Evolutionary conservation across 1,140 invertebrate genomes (phyloP), one percentile per base, ranked within the genome.

Genomic region (Halyomorpha halys): DNA sequence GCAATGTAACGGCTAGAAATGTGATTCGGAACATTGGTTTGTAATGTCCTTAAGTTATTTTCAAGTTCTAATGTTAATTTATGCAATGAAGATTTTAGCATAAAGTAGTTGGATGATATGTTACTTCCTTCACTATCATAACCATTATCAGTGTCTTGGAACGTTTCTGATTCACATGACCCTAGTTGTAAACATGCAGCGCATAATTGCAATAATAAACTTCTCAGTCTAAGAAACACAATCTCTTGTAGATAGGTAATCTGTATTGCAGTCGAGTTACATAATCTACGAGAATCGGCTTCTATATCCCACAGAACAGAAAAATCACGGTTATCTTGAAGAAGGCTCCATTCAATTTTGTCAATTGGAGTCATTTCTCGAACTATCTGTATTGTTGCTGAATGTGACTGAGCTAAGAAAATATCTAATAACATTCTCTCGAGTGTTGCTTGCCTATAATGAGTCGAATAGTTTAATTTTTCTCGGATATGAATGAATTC

Each of bases 401-500:
- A 34, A 63, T 68, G 74, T 64, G 73, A 74, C 34, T 75, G 73
- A 59, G 79, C 73, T 68, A 80, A 75, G 34, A 89, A 81, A 64
- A 94, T 74, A 72, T 89, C 87, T 30, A 92, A 76, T 27, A 94
- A 74, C 74, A 89, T 85, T 65, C 85, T 83, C 75, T 95, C 92
- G 19, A 89, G 80, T 2, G 83, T 85, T 18, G 85, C 83, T 65
- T 81, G 78, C 11, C 85, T 83, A 74, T 86, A 87, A 75, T 94
- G 89, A 56, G 91, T 77, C 64, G 93, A 95, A 70, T 87, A 85
- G 65, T 89, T 84, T 44, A 97, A 74, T 63, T 86, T 79, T 71
- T 89, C 84, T 69, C 86, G 81, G 71, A 94, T 90, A 70, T 90
- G 85, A 64, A 92, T 83, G 74, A 97, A 91, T 75, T 97, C 92